Base-by-base conservation (phyloP, 2,797 vertebrate species). In the Limnodromus scolopaceus region DNA sequence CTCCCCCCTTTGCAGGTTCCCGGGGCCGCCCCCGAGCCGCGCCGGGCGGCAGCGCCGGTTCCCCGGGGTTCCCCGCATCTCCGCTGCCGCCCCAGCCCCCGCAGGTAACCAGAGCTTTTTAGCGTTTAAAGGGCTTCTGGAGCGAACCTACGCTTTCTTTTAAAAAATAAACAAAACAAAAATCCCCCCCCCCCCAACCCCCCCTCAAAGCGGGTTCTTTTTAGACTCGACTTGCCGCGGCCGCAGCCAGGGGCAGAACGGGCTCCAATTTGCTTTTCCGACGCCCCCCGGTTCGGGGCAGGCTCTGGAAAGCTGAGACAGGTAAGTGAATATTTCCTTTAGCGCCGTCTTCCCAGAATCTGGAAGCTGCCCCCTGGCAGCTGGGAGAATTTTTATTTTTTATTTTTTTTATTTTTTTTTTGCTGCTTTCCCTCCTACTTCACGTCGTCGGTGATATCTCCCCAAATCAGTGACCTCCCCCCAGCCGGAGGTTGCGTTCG, bases 401-500 rank as follows among this genome's bases (percentile, higher is more conserved):
- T 46, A 6, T 46, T 46, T 46, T 41, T 41, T 41, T 19, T 46
- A 25, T 13, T 41, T 41, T 41, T 3, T 81, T 90, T 25, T 49
- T 53, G 55, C 75, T 55, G 39, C n/a, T 82, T 92, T 87, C 49
- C 53, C 78, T 68, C 53, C 23, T 78, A 86, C 24, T 85, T 68
- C 60, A 36, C 76, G 43, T 89, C 91, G 81, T 55, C 77, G 75
- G 71, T 74, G 92, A 87, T 87, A 51, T 34, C 87, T 87, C 53
- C 1, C 11, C 81, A 87, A 81, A 93, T 93, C 94, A 93, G 70
- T 13, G 80, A 20, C 77, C 81, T 84, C 5, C 2, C 70, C 36
- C 89, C 87, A 79, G 77, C 87, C 51, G 77, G 94, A 90, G 66
- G 90, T 84, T 63, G 89, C 18, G 1, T 94, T 90, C 64, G 38